Evolutionary conservation across 2,113 vertebrate genomes (phyloP).

Genomic region (Phylloscopus trochiloides): DNA sequence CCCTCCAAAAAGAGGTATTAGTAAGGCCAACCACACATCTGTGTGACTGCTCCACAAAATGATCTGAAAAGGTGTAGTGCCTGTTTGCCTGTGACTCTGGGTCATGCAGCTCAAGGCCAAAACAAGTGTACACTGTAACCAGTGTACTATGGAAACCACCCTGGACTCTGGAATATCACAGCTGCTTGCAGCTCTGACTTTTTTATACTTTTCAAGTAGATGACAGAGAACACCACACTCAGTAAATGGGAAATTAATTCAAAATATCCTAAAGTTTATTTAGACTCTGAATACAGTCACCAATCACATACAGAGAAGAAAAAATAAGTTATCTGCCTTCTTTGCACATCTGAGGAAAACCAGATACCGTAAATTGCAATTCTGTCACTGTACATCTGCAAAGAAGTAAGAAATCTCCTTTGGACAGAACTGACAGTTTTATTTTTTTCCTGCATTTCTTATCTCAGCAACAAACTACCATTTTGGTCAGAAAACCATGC

Average conservation of each 20-base stretch:
- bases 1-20: background rate
- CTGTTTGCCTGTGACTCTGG: background rate
- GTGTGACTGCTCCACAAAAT: background rate
- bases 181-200: background rate
- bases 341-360: background rate
- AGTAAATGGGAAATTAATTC: background rate
- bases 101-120: background rate
- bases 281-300: background rate
- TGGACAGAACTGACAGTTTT: background rate
- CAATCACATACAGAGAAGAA: background rate
- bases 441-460: background rate
- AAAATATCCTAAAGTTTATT: background rate
- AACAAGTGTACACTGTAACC: background rate
- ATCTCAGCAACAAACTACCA: background rate
- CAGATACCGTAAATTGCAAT: background rate
- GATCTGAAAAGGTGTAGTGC: background rate
- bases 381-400: background rate
- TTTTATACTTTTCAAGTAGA: background rate
- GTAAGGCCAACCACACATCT: background rate
- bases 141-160: fast-evolving
- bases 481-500: background rate
- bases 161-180: background rate
- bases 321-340: background rate
- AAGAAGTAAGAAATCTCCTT: background rate
- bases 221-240: background rate